Conservation (phyloP, 1,140 invertebrate species). For the Atopsyche davidsoni region DNA sequence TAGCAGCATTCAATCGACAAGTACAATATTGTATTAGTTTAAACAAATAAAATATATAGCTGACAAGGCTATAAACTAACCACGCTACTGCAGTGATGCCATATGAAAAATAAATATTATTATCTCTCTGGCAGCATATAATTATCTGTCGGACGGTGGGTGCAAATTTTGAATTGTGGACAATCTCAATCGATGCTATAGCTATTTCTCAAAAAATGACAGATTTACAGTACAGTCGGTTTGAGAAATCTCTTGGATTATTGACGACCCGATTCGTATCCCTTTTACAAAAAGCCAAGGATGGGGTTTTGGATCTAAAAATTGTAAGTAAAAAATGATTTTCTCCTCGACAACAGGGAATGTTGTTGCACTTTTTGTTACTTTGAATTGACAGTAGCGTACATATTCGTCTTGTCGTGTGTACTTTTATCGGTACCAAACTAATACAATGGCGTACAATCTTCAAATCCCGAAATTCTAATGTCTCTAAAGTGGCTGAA, state of each 20-base stretch:
- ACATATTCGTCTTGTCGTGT: no score
- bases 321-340: conserved; percentile 37
- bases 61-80: not conserved
- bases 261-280: conserved; percentile 91
- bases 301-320: conserved; percentile 87
- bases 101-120: not conserved
- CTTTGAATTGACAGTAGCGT: no score
- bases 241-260: conserved; percentile 75
- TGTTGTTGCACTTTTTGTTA: no score
- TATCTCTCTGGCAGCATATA: conserved; percentile 22
- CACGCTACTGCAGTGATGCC: not conserved
- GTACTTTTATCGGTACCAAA: no score
- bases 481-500: no score
- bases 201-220: conserved; percentile 28
- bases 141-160: conserved; percentile 18
- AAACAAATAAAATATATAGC: no score
- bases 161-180: conserved; percentile 24
- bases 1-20: no score
- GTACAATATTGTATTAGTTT: no score
- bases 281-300: conserved; percentile 77
- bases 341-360: conserved; percentile 16
- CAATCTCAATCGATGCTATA: conserved; percentile 12
- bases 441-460: no score
- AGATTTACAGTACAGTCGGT: conserved; percentile 43
- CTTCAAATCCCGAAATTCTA: no score